Base-by-base conservation (phyloP, 2,888 invertebrate species). In the Galerucella nymphaeae region DNA sequence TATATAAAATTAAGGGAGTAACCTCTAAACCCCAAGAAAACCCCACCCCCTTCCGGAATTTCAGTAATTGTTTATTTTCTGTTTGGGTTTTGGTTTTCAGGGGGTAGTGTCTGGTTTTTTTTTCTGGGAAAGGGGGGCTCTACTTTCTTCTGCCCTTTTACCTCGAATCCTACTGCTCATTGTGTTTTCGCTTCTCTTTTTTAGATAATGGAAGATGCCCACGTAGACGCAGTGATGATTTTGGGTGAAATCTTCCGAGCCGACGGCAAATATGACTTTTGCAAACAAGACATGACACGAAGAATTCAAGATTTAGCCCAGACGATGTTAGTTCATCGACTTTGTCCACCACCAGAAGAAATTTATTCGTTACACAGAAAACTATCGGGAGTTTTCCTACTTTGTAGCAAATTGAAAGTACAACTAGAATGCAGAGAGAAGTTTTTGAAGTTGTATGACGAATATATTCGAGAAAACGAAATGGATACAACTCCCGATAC, bases 311-410 rank as follows among this genome's bases (percentile, higher is more conserved):
- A 92, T 5, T 87, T 96, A 20, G 94, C 98, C 1, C 99, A 99
- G 0, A 95, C 97, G 0, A 98, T 99, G 90, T 88, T 99, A 66
- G 92, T 93, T 59, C 97, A 99, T 84, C 90, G 99, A 23, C 90
- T 99, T 2, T 96, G 97, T 74, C 97, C 99, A 1, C 99, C 99
- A 0, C 99, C 99, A 0, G 98, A 99, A 86, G 99, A 99, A 88
- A 96, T 97, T 79, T 99, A 99, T 88, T 99, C 99, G 0, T 89
- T 99, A 20, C 99, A 99, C 85, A 90, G 99, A 72, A 99, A 99
- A 88, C 89, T 99, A 62, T 96, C 99, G 0, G 99, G 99, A 0
- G 93, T 97, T 14, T 99, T 98, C 87, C 88, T 99, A 30, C 88
- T 99, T 0, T 97, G 97, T 84, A 91, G 96, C 0, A 97, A 96